Conservation (phyloP, 2,888 invertebrate species). For the Diadromus collaris region DNA sequence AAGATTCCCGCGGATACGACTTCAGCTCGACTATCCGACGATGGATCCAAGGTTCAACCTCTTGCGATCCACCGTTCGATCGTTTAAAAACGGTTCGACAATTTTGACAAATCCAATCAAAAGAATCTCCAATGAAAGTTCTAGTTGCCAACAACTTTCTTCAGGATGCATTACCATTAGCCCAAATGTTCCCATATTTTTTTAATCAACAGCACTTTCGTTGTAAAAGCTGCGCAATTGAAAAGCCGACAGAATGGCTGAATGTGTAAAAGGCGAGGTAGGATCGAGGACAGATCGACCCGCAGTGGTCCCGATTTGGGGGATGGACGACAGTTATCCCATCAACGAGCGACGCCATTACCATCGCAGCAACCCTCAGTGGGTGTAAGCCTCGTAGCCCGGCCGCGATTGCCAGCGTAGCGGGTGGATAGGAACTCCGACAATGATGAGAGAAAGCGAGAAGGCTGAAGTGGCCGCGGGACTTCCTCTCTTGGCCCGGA, state of each 20-base stretch:
- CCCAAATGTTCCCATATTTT: too few relatives aligned
- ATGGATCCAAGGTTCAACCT: background rate
- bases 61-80: background rate
- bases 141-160: too few relatives aligned
- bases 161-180: too few relatives aligned
- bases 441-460: slow-evolving; percentile 52
- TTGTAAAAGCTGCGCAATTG: background rate
- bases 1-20: background rate
- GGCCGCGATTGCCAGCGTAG: slow-evolving; percentile 58
- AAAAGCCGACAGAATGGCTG: background rate
- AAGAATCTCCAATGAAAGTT: too few relatives aligned
- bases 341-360: slow-evolving; percentile 38
- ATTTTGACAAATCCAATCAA: background rate
- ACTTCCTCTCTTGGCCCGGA: slow-evolving; percentile 26
- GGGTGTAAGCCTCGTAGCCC: slow-evolving; percentile 46
- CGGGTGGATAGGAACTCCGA: slow-evolving; percentile 48
- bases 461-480: slow-evolving; percentile 46
- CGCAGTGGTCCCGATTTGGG: slow-evolving; percentile 67
- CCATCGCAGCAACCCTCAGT: slow-evolving; percentile 47
- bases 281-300: slow-evolving; percentile 62
- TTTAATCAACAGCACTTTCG: background rate
- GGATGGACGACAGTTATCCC: slow-evolving; percentile 25
- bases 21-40: background rate
- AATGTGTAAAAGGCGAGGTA: slow-evolving; percentile 37
- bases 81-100: background rate